Evolutionary conservation across 2,113 vertebrate genomes (phyloP).

Genomic region (Equus quagga): DNA sequence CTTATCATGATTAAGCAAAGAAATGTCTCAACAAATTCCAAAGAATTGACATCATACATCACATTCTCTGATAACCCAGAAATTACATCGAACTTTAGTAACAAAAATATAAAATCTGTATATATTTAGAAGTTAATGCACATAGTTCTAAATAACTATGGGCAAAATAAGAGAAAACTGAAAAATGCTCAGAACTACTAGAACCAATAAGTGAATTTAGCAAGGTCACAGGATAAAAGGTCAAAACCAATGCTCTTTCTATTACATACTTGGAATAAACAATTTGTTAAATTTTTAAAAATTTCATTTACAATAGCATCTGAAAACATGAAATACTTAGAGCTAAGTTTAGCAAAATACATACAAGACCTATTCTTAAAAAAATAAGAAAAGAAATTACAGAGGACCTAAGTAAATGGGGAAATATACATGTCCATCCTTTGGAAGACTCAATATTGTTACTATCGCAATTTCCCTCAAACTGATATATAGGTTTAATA

Average conservation of each 20-base stretch:
- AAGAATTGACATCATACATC: not conserved
- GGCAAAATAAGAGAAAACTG: not conserved
- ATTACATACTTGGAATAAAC: not conserved
- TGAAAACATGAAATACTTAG: not conserved
- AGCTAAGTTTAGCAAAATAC: not conserved
- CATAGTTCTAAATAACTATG: not conserved
- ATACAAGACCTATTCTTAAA: not conserved
- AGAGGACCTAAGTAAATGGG: not conserved
- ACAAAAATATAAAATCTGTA: conserved; percentile 5
- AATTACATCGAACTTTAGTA: not conserved
- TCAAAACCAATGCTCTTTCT: not conserved
- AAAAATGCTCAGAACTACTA: not conserved
- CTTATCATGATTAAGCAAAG: not conserved
- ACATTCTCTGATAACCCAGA: not conserved
- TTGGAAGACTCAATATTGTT: not conserved
- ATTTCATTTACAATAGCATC: not conserved
- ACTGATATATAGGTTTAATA: not conserved
- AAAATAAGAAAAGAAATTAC: not conserved
- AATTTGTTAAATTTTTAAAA: not conserved
- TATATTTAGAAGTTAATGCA: not conserved
- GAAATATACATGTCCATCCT: not conserved
- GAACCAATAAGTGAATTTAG: not conserved
- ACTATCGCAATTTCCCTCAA: not conserved
- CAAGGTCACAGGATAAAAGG: not conserved
- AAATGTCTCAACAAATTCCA: not conserved